These are phyloP conservation scores for Scartelaos histophorus DNA, from an alignment of 2,113 vertebrate species.

Conservation along the genomic window DNA sequence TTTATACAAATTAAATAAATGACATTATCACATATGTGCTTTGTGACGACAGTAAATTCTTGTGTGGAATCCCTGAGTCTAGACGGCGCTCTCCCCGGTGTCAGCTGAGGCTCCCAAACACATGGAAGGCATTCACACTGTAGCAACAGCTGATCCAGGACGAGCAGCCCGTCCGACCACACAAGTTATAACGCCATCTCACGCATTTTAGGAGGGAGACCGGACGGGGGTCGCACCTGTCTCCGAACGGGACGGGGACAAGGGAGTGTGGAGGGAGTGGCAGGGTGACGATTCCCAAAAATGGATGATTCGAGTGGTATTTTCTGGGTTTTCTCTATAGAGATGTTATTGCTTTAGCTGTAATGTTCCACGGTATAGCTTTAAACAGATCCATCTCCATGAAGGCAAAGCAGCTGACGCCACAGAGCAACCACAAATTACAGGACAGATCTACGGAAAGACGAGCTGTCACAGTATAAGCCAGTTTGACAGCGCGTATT, in stretches of 20 bases:
- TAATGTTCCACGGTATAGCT: no score
- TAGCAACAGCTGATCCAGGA: conserved; percentile 51
- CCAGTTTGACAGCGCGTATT: no score
- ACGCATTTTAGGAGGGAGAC: conserved; percentile 7
- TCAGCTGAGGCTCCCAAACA: conserved; percentile 49
- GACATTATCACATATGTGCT: neutral
- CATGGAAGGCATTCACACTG: conserved; percentile 31
- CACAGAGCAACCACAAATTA: no score
- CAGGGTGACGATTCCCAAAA: conserved; percentile 16
- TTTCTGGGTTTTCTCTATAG: no score
- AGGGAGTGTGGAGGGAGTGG: conserved; percentile 38
- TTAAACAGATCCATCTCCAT: no score
- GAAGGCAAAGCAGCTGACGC: no score
- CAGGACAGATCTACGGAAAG: no score
- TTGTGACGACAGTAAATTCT: conserved; percentile 32
- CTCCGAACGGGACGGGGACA: conserved; percentile 31
- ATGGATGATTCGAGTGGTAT: neutral
- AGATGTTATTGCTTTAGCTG: no score
- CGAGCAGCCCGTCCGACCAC: conserved; percentile 26
- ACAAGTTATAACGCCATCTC: conserved; percentile 11
- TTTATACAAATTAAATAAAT: neutral
- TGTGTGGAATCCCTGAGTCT: conserved; percentile 38
- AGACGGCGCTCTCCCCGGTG: conserved; percentile 38
- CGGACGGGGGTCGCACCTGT: conserved; percentile 50
- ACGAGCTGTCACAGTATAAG: no score